Evolutionary conservation across 2,113 vertebrate species (phyloP), one percentile per base, ranked within the genome.

Genomic region (Bufo bufo): DNA sequence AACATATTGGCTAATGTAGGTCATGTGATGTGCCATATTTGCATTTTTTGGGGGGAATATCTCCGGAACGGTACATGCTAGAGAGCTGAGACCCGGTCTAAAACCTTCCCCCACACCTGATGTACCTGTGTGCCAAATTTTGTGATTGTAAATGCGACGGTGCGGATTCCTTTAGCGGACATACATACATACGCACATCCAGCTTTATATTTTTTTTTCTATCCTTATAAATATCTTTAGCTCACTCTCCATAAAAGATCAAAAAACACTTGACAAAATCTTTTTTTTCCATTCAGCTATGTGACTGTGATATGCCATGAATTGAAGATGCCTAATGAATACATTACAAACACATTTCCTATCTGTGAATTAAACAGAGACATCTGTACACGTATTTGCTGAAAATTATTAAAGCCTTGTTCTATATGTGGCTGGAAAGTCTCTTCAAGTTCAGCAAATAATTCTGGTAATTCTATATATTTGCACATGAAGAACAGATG

Each of bases 321-420:
- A 61, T 14, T 75, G 47, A 3, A 11, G 58, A 9, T 3, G 58
- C 58, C 6, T 81, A 16, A 58, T 47, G 79, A 81, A 61, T 6
- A 45, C 16, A 61, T 75, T 50, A 14, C 79, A 54, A 81, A 81
- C 79, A 81, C 56, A 61, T 61, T 81, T 81, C 43, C 16, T 58
- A 81, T 47, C 56, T 81, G 79, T 81, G 79, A 80, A 80, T 80
- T 80, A 80, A 33, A 58, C 52, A 59, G 58, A 61, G 79, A 61
- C 79, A 20, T 81, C 79, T 81, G 79, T 47, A 81, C 58, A 81
- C 47, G 11, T 75, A 81, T 81, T 61, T 63, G 79, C 33, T 4
- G 13, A 81, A 45, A 12, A 3, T 61, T 61, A 61, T 81, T 61
- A 61, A 81, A 81, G 79, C 16, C 58, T 61, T 61, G 63, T 81